phyloP scores from a whole-genome alignment of 2,888 invertebrate species.

The Oscheius sp. region DNA sequence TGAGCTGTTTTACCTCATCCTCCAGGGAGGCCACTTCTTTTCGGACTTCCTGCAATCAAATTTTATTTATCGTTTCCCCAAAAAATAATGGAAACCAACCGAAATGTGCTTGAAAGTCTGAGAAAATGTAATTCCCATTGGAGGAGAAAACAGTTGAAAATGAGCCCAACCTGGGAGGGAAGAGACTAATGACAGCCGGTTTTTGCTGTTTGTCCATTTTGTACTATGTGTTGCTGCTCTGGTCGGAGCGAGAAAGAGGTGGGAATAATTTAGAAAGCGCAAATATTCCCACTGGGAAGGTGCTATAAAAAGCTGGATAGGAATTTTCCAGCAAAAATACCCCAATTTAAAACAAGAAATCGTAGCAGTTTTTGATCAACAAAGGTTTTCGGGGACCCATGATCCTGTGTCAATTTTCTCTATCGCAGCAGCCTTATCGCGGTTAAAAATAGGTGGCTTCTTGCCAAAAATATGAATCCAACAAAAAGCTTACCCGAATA shows the following conservation, averaged over 20 bases:
- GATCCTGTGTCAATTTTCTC: not conserved
- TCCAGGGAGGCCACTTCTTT: conserved; percentile 9
- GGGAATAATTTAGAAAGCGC: not conserved
- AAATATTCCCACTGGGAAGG: no score
- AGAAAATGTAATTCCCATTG: not conserved
- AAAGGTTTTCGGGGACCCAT: no score
- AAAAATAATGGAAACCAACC: not conserved
- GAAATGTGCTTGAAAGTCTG: not conserved
- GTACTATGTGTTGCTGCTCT: no score
- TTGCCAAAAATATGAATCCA: not conserved
- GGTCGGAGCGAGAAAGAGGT: not conserved
- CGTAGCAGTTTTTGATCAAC: no score
- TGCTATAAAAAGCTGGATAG: no score
- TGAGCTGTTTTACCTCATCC: conserved; percentile 47
- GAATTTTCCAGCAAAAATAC: no score
- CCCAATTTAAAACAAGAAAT: no score
- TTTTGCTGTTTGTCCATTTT: not conserved
- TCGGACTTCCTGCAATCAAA: conserved; percentile 26
- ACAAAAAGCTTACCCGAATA: conserved; percentile 38
- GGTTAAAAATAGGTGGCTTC: not conserved
- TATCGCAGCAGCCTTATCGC: not conserved
- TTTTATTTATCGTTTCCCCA: not conserved
- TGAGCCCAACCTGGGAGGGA: not conserved
- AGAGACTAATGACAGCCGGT: not conserved
- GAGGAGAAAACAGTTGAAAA: not conserved